Evolutionary conservation across 92 coral and sea anemone species (phyloP).

Genomic region (Phenganax subtilis): DNA sequence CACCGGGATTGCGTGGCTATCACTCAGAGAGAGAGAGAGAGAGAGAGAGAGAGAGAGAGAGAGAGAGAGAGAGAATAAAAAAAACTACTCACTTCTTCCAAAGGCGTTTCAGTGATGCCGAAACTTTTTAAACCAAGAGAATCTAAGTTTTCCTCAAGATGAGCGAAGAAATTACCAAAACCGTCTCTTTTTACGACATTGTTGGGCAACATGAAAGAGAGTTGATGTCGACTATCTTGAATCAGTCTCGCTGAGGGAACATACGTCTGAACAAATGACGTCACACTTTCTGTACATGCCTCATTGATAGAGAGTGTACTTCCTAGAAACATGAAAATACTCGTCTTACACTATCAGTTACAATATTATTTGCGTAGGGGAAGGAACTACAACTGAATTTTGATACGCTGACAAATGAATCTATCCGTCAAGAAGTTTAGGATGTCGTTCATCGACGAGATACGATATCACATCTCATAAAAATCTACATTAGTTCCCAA

Average conservation of each 20-base stretch:
- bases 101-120: constrained; percentile 76
- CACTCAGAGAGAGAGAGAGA: not conserved
- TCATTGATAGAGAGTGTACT: constrained; percentile 26
- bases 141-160: constrained; percentile 65
- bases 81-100: constrained; percentile 68
- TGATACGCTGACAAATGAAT: not conserved
- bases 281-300: constrained; percentile 49
- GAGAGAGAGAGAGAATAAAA: no score
- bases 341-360: not conserved
- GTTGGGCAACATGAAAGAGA: constrained; percentile 84
- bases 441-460: not conserved
- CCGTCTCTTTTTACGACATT: constrained; percentile 80
- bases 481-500: not conserved
- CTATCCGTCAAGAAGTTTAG: not conserved
- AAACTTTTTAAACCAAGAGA: constrained; percentile 82
- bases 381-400: no score
- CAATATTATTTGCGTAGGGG: no score
- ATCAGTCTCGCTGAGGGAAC: constrained; percentile 73
- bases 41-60: no score
- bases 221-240: constrained; percentile 78
- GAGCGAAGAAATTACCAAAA: constrained; percentile 73
- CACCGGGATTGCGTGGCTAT: no score
- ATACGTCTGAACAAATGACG: constrained; percentile 68
- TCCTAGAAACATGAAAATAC: not conserved
- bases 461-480: no score